phyloP scores from a whole-genome alignment of 2,888 invertebrate species.

The Drosophila macrospina region DNA sequence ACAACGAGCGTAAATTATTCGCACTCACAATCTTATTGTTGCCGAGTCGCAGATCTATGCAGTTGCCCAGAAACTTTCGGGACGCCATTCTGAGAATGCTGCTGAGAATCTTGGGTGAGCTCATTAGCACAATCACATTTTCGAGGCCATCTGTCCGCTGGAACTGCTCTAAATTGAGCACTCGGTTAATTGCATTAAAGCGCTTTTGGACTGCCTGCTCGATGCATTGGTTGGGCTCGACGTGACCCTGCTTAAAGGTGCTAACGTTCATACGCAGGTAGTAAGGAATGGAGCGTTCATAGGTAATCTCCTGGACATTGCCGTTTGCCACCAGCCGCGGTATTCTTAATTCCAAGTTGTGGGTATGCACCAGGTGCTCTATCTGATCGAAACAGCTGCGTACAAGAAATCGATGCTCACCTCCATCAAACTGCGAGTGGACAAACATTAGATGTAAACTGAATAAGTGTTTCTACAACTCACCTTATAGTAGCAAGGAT shows the following conservation, averaged over 20 bases:
- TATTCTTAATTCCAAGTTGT: constrained; percentile 73
- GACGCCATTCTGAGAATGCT: constrained; percentile 75
- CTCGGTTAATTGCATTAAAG: constrained; percentile 74
- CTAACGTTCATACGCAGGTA: constrained; percentile 81
- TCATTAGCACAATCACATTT: constrained; percentile 75
- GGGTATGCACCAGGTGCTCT: constrained; percentile 64
- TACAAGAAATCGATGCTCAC: constrained; percentile 80
- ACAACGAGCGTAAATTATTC: constrained; percentile 67
- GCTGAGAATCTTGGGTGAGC: constrained; percentile 72
- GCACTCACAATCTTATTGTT: constrained; percentile 76
- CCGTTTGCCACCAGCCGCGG: constrained; percentile 45
- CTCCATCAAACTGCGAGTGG: constrained; percentile 64
- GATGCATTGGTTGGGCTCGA: constrained; percentile 75
- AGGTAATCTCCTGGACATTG: constrained; percentile 10
- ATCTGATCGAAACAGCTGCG: constrained; percentile 82
- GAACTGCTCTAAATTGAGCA: constrained; percentile 78
- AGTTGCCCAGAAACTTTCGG: constrained; percentile 72
- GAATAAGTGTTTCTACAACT: neutral
- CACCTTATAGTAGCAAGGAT: constrained; percentile 84
- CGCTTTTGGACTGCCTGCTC: constrained; percentile 74
- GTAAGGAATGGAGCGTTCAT: constrained; percentile 52
- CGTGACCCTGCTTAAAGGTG: constrained; percentile 69
- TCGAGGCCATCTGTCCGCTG: constrained; percentile 76
- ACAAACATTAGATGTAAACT: neutral
- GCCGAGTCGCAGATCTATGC: constrained; percentile 76